A percentile compares a stretch with the other conserved stretches of the same genome.
These are phyloP conservation scores for Caenorhabditis uteleia DNA, from an alignment of 2,888 invertebrate species.

Conservation along the genomic window DNA sequence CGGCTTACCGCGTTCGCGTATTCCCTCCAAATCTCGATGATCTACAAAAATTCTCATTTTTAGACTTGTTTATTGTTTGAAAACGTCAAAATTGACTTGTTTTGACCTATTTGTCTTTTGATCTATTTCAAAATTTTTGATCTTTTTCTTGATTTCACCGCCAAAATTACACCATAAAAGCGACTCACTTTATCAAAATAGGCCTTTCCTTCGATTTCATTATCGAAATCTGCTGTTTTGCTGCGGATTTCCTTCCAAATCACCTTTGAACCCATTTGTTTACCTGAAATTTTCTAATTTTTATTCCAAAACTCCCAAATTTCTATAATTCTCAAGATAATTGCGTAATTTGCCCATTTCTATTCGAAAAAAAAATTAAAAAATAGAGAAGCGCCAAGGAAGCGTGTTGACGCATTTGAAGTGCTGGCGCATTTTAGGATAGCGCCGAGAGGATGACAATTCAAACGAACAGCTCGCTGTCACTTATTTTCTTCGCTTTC, in stretches of 20 bases:
- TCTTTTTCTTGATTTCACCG: not conserved
- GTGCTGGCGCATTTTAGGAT: conserved; percentile 4
- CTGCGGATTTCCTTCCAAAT: conserved; percentile 24
- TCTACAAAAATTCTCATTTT: too few species aligned
- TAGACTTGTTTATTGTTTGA: too few species aligned
- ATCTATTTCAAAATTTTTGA: too few species aligned
- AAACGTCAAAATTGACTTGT: too few species aligned
- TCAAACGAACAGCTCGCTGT: not conserved
- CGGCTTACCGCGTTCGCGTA: conserved; percentile 40
- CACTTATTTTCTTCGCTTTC: conserved; percentile 4
- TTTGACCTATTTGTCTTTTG: too few species aligned
- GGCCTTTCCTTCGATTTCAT: conserved; percentile 27
- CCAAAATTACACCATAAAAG: too few species aligned
- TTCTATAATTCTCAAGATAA: not conserved
- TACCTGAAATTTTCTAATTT: not conserved
- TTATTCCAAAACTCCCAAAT: not conserved
- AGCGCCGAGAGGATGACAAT: conserved; percentile 25
- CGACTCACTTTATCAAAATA: conserved; percentile 39
- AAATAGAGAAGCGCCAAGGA: not conserved
- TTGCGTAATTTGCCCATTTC: not conserved
- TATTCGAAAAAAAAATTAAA: conserved; percentile 1
- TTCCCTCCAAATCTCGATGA: conserved; percentile 42
- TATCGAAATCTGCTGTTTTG: conserved; percentile 24
- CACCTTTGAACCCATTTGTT: not conserved
- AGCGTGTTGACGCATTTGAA: not conserved